Base-by-base conservation (phyloP, 2,888 invertebrate species). In the Hypena proboscidalis region DNA sequence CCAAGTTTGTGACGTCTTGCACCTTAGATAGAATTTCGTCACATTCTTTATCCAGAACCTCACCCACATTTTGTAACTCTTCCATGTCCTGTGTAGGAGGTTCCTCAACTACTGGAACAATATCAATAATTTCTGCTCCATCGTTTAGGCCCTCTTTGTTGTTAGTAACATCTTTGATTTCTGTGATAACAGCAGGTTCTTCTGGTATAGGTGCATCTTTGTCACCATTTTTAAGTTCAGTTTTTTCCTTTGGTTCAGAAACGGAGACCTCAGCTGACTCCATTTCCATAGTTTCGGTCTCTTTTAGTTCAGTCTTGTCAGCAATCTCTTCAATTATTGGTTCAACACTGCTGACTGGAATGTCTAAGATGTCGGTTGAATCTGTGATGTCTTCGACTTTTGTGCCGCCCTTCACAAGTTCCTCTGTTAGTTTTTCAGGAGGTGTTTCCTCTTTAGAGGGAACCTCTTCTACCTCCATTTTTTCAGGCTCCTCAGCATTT, bases 1-100 rank as follows among this genome's bases (percentile, higher is more conserved):
- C 84, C 42, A 89, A 72, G 54, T 86, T 87, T 3, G 90, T 90
- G 19, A 90, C 88, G 63, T 86, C 78, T 55, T 90, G 82, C 3
- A 91, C 90, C 62, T 90, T 91, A 0, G 86, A 87, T 11, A 91
- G 56, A 41, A 91, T 89, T 55, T 90, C 91, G 47, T 85, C 87
- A 53, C 91, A 91, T 70, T 91, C 90, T 52, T 90, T 90, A 47
- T 90, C 90, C 9, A 91, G 69, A 1, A 84, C 88, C 30, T 85
- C 83, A 2, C 86, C 85, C 9, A 81, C 88, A 50, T 83, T 86
- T 57, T 85, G 77, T 14, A 89, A 63, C 1, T 82, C 83, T 47
- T 86, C 89, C 59, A 88, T 80, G 37, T 87, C 89, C 52, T 80
- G 80, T 14, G 42, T 54, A 0, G 67, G 36, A 1, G 86, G 85